Evolutionary conservation across 2,797 vertebrate genomes (phyloP).

Genomic region (Scyliorhinus canicula): DNA sequence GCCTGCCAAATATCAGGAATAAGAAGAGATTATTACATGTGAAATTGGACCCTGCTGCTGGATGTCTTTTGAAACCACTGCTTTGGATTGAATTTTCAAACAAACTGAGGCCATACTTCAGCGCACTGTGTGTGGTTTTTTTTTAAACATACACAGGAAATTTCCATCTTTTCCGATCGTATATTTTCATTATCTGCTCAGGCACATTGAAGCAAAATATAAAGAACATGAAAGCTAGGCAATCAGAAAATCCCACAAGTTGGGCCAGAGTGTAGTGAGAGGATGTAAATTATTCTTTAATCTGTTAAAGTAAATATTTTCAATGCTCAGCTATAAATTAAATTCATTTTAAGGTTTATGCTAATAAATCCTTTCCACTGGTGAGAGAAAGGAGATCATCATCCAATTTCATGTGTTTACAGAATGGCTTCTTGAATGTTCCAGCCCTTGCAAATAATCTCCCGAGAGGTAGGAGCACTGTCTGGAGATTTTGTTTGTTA

Average conservation of each 20-base stretch:
- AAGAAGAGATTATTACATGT: no score
- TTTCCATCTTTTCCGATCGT: neutral
- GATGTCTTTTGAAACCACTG: neutral
- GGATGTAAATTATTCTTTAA: slow-evolving; percentile 27
- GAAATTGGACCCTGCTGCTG: neutral
- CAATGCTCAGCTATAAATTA: neutral
- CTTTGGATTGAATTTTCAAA: neutral
- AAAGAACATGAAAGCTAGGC: neutral
- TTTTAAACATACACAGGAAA: neutral
- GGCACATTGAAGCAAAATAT: neutral
- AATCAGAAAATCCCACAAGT: neutral
- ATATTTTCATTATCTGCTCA: neutral
- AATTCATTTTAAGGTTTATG: neutral
- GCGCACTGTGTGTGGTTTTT: neutral
- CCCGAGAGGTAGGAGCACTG: neutral
- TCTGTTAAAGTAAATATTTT: slow-evolving; percentile 4
- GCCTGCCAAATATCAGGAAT: neutral
- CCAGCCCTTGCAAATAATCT: neutral
- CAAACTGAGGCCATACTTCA: neutral
- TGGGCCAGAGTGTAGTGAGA: neutral
- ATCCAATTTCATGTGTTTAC: neutral
- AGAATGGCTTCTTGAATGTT: neutral
- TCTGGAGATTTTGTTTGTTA: neutral
- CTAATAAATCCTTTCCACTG: neutral
- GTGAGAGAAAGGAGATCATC: neutral